A percentile compares a stretch with the other conserved stretches of the same genome.
These are phyloP conservation scores for Cossypha heuglini DNA, from an alignment of 2,797 vertebrate genomes.

Conservation along the genomic window DNA sequence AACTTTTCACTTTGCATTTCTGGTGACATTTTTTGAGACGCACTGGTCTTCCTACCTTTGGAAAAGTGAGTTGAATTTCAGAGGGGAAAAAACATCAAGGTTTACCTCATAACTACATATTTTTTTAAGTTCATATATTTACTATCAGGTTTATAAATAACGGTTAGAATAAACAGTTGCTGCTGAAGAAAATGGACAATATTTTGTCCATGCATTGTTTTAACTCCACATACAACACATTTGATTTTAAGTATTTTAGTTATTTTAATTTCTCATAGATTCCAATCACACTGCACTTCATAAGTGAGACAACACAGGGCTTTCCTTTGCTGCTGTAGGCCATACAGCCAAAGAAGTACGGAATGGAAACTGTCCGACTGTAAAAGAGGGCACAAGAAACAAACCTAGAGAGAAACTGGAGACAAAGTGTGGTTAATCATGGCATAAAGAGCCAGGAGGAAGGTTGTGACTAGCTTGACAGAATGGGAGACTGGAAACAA, in stretches of 20 bases:
- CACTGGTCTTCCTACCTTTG: background rate
- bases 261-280: background rate
- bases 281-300: background rate
- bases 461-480: background rate
- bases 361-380: background rate
- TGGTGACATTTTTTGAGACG: background rate
- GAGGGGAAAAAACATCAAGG: background rate
- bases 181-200: background rate
- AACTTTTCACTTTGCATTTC: background rate
- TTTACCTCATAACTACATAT: background rate
- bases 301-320: background rate
- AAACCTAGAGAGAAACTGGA: background rate
- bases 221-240: background rate
- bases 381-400: background rate
- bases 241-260: background rate
- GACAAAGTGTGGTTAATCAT: background rate
- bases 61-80: background rate
- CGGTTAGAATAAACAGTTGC: background rate
- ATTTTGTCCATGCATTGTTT: background rate
- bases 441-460: background rate
- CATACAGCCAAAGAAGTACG: background rate
- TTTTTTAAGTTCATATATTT: background rate
- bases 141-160: background rate
- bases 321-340: background rate
- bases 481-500: background rate